Evolutionary conservation across 2,113 vertebrate species (phyloP).

Genomic region (Stegastes partitus): DNA sequence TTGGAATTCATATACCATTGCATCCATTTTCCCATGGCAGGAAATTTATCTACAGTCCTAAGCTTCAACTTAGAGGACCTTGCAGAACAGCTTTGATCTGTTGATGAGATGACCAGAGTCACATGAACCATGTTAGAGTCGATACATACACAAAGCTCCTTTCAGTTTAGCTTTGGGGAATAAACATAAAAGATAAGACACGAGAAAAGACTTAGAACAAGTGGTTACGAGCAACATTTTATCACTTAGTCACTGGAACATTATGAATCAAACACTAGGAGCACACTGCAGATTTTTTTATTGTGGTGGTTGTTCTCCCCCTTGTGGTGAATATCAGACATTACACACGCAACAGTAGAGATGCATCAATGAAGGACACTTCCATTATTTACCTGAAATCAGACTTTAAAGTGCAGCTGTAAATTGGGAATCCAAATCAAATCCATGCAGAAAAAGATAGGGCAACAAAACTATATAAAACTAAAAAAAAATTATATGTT

Average conservation of each 20-base stretch:
- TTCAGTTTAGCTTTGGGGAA: slow-evolving; percentile 2
- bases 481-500: no score
- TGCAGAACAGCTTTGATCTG: slow-evolving; percentile 26
- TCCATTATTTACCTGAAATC: background rate
- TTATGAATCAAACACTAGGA: background rate
- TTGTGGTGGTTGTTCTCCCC: slow-evolving; percentile 48
- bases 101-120: background rate
- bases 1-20: slow-evolving; percentile 1
- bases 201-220: background rate
- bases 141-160: background rate
- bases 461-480: no score
- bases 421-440: no score
- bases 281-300: background rate
- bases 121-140: slow-evolving; percentile 21
- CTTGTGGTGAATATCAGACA: slow-evolving; percentile 50
- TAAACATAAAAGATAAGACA: background rate
- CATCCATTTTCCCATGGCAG: background rate
- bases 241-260: no score
- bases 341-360: slow-evolving; percentile 52
- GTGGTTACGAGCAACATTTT: background rate
- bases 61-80: background rate
- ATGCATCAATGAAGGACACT: no score
- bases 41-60: background rate
- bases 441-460: no score
- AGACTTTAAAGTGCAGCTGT: background rate